Conservation (phyloP, 2,113 vertebrate species). For the Oceanodroma tethys region DNA sequence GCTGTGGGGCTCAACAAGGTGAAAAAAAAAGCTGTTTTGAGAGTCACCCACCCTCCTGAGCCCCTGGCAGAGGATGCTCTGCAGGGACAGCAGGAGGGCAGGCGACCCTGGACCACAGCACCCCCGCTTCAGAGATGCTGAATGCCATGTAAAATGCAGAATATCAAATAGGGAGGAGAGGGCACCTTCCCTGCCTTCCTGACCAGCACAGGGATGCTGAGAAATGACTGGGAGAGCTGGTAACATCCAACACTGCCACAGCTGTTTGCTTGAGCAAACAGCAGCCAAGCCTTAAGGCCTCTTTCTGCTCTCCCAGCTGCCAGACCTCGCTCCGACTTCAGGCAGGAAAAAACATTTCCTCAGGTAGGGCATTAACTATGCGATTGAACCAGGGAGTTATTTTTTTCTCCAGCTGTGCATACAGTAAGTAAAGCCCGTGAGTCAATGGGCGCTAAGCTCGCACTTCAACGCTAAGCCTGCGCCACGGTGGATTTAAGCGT, state of each 20-base stretch:
- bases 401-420: slow-evolving; percentile 4
- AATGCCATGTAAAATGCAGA: neutral
- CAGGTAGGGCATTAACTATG: neutral
- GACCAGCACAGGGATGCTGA: neutral
- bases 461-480: neutral
- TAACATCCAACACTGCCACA: neutral
- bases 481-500: accelerated
- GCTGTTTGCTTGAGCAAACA: neutral
- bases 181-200: neutral
- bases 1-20: accelerated
- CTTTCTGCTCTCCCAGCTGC: neutral
- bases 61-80: neutral
- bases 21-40: neutral
- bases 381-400: neutral
- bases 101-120: neutral
- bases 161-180: neutral
- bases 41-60: accelerated
- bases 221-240: accelerated
- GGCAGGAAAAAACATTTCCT: slow-evolving; percentile 27
- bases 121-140: neutral
- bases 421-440: neutral
- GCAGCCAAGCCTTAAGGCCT: neutral
- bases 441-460: neutral
- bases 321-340: neutral
- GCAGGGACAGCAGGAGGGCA: neutral